These are phyloP conservation scores for Podabrus alpinus DNA, from an alignment of 2,888 invertebrate species.

Conservation along the genomic window DNA sequence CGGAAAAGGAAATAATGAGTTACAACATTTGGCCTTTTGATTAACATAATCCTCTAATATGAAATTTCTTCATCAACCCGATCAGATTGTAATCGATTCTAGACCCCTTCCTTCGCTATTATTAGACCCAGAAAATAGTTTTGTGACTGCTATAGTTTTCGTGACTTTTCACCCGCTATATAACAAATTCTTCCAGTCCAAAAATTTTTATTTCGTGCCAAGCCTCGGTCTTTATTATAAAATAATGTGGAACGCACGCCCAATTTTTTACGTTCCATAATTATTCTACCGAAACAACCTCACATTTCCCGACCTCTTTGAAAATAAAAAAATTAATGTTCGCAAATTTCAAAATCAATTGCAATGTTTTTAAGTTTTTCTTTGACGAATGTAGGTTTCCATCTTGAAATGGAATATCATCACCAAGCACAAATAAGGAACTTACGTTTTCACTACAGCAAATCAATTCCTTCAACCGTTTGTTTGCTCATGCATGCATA, in stretches of 20 bases:
- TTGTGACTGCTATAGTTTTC: not conserved
- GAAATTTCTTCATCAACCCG: not conserved
- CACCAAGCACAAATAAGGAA: not conserved
- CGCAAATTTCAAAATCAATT: not conserved
- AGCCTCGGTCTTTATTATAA: not conserved
- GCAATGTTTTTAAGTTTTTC: not conserved
- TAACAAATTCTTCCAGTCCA: not conserved
- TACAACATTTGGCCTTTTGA: not conserved
- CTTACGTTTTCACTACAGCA: not conserved
- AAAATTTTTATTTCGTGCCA: not conserved
- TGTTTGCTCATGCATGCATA: not conserved
- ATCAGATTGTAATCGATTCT: not conserved
- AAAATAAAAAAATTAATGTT: not conserved
- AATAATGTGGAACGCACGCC: not conserved
- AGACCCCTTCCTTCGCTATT: not conserved
- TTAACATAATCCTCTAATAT: not conserved
- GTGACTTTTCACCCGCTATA: not conserved
- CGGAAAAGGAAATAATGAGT: not conserved
- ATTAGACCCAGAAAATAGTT: not conserved
- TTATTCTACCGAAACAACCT: not conserved
- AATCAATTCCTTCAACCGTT: not conserved
- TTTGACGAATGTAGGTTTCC: not conserved
- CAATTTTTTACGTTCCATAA: not conserved
- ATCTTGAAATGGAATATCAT: not conserved
- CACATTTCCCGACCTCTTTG: not conserved